Percentiles rank a stretch among this genome's conserved stretches.
Conservation (phyloP, 2,888 invertebrate species). For the Allophyes oxyacanthae region DNA sequence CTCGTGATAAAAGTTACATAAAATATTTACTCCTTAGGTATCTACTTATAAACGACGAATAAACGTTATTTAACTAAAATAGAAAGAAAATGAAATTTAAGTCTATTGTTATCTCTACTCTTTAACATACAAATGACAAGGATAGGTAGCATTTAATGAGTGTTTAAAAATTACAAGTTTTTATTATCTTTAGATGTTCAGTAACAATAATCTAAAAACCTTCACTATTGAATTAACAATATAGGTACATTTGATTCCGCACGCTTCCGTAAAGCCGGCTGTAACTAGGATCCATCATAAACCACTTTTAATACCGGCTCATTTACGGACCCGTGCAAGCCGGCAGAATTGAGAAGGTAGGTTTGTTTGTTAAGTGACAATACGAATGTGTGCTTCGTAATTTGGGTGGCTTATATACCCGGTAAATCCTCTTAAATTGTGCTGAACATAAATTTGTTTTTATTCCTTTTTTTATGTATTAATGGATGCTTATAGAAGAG, state of each 20-base stretch:
- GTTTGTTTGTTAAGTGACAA: constrained; percentile 20
- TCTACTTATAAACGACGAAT: too few relatives aligned
- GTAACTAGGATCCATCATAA: constrained; percentile 48
- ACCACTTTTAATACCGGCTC: constrained; percentile 52
- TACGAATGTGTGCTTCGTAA: constrained; percentile 21
- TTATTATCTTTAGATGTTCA: too few relatives aligned
- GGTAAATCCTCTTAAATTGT: constrained; percentile 29
- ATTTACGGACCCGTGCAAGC: constrained; percentile 42
- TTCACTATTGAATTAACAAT: constrained; percentile 47
- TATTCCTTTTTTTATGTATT: too few relatives aligned
- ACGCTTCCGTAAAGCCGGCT: constrained; percentile 14
- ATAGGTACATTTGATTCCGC: constrained; percentile 51
- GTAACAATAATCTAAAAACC: constrained; percentile 29
- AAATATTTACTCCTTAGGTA: too few relatives aligned
- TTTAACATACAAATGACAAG: too few relatives aligned
- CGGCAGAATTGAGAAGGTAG: constrained; percentile 20
- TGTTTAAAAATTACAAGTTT: too few relatives aligned
- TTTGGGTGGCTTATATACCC: constrained; percentile 22
- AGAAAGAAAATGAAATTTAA: too few relatives aligned
- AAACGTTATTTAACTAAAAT: too few relatives aligned
- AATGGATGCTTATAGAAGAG: too few relatives aligned
- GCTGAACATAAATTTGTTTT: constrained; percentile 7
- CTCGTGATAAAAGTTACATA: too few relatives aligned
- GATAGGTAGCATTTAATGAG: too few relatives aligned
- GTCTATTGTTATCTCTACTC: too few relatives aligned